phyloP scores from a whole-genome alignment of 1,140 invertebrate genomes.

The Dendrolimus kikuchii region DNA sequence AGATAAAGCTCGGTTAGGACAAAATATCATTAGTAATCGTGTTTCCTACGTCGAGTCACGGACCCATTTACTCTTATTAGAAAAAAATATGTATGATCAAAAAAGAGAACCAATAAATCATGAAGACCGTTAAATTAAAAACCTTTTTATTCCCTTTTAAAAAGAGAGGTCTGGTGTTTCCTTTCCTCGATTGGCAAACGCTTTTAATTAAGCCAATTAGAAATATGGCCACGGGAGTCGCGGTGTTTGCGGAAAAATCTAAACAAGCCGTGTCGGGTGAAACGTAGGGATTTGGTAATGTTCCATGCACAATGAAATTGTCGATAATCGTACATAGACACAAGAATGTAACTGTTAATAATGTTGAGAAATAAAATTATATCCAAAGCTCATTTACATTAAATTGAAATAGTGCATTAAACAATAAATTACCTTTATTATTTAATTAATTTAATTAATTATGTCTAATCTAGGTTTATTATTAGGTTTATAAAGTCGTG shows the following conservation, averaged over 20 bases:
- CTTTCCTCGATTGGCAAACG: constrained; percentile 31
- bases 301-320: constrained; percentile 1
- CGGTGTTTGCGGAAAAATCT: constrained; percentile 63
- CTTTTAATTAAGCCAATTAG: constrained; percentile 66
- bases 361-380: no score
- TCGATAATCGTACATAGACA: constrained; percentile 1
- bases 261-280: constrained; percentile 45
- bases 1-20: no score
- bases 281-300: constrained; percentile 10
- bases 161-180: constrained; percentile 6
- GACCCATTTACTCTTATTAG: no score
- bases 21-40: no score
- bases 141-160: constrained; percentile 8
- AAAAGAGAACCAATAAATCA: constrained; percentile 4
- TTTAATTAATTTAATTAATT: no score
- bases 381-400: no score
- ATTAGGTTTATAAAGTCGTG: no score
- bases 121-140: constrained; percentile 1
- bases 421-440: no score
- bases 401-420: no score
- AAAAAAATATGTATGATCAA: background rate
- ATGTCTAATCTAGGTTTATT: no score
- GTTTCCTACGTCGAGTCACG: no score
- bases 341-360: background rate
- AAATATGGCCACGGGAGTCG: constrained; percentile 39